Evolutionary conservation across 2,797 vertebrate species (phyloP).

Genomic region (Chrosomus eos): DNA sequence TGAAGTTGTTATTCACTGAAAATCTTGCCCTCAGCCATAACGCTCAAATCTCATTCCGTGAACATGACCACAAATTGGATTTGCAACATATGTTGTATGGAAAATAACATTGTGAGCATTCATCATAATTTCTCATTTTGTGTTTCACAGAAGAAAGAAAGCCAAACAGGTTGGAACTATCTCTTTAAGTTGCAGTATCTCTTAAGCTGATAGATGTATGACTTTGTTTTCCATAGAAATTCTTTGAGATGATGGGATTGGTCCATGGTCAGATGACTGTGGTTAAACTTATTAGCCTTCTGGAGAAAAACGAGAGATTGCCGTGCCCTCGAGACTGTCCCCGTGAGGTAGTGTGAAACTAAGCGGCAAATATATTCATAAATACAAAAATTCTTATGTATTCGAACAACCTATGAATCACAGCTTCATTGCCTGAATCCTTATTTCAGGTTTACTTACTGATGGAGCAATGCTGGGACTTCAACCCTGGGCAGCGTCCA

Average conservation of each 20-base stretch:
- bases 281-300: slow-evolving; percentile 79
- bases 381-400: background rate
- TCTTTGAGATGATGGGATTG: slow-evolving; percentile 82
- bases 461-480: slow-evolving; percentile 88
- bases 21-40: background rate
- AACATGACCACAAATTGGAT: background rate
- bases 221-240: slow-evolving; percentile 79
- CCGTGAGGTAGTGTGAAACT: slow-evolving; percentile 76
- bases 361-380: background rate
- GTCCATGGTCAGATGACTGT: slow-evolving; percentile 82
- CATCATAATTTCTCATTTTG: background rate
- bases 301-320: slow-evolving; percentile 80
- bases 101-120: background rate
- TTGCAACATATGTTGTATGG: slow-evolving; percentile 4
- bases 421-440: background rate
- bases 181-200: background rate
- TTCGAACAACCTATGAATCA: background rate
- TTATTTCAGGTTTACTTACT: slow-evolving; percentile 71
- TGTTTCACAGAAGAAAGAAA: background rate
- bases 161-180: background rate
- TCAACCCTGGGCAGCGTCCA: slow-evolving; percentile 79
- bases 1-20: too few species aligned
- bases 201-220: background rate
- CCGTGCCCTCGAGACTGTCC: slow-evolving; percentile 84
- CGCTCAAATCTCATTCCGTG: background rate